Percentiles rank a stretch among this genome's conserved stretches.
These are phyloP conservation scores for Rotaria macrura DNA, from an alignment of 2,888 invertebrate species.

Conservation along the genomic window DNA sequence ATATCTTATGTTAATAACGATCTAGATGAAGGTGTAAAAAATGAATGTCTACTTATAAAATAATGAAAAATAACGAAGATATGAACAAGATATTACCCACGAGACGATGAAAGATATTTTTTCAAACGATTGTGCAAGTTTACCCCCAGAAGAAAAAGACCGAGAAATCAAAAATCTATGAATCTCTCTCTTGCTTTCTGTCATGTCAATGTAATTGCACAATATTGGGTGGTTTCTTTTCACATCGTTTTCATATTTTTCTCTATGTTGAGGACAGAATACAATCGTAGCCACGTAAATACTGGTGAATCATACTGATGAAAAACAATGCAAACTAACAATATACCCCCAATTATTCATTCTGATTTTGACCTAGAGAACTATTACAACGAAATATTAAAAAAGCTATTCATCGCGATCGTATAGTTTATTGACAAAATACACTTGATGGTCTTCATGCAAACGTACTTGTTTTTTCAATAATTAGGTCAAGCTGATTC, in stretches of 20 bases:
- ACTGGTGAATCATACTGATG: neutral
- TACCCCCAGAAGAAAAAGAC: neutral
- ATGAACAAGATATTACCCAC: neutral
- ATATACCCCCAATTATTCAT: too few species aligned
- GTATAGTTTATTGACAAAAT: too few species aligned
- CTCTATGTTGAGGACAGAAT: too few species aligned
- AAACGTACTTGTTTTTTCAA: too few species aligned
- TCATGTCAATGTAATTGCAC: neutral
- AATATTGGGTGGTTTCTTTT: too few species aligned
- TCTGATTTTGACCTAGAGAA: too few species aligned
- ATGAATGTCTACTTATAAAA: constrained; percentile 4
- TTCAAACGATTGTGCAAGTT: neutral
- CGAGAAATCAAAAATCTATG: neutral
- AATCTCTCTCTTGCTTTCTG: neutral
- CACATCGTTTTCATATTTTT: too few species aligned
- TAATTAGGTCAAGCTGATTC: too few species aligned
- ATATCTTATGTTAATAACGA: neutral
- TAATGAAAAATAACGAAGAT: neutral
- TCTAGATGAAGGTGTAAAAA: neutral
- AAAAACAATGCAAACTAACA: too few species aligned
- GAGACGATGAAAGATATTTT: neutral
- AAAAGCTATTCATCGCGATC: too few species aligned
- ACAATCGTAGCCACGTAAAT: neutral
- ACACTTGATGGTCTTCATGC: too few species aligned
- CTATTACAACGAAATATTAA: too few species aligned